Evolutionary conservation across 2,113 vertebrate genomes (phyloP), one percentile per base, ranked within the genome.

Genomic region (Oophaga pumilio): DNA sequence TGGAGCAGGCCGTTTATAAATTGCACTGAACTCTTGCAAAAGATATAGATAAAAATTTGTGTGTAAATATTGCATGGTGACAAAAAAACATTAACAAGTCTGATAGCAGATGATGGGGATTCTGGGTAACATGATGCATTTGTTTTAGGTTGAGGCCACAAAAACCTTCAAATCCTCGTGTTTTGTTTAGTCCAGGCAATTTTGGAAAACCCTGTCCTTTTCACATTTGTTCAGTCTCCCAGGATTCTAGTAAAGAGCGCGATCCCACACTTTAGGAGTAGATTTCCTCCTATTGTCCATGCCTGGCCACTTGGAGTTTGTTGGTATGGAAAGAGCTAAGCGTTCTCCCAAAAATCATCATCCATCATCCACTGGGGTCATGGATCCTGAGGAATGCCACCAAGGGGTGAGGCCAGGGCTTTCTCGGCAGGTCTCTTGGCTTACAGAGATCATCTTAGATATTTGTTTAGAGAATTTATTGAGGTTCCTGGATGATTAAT

Each of bases 291-390:
- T 26, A 82, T 87, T 82, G 86, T 81, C 64, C 12, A 26, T 87
- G 78, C 22, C 17, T 6, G 50, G 68, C 33, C 20, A 62, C 28
- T 74, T 13, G 66, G 24, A 80, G 22, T 13, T 15, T n/a, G 53
- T 56, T 71, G 62, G 8, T 56, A 22, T 9, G n/a, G 85, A 81
- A 24, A 18, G 2, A 8, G 11, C 71, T 50, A 4, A 8, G 28
- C 57, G 57, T 5, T 26, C 1, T 50, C 52, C 53, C 56, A 14
- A 24, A 69, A 71, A 80, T 57, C 26, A 22, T 64, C 86, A 82
- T 82, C 86, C 69, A 87, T 87, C 79, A 76, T 82, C 60, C 24
- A 33, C 68, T 57, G 62, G 62, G 81, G 62, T 68, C 81, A 69
- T 4, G 14, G 28, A 62, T 13, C 59, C 18, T 6, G 28, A 82